These are phyloP conservation scores for Eciton burchellii DNA, from an alignment of 1,140 invertebrate species.

Conservation along the genomic window DNA sequence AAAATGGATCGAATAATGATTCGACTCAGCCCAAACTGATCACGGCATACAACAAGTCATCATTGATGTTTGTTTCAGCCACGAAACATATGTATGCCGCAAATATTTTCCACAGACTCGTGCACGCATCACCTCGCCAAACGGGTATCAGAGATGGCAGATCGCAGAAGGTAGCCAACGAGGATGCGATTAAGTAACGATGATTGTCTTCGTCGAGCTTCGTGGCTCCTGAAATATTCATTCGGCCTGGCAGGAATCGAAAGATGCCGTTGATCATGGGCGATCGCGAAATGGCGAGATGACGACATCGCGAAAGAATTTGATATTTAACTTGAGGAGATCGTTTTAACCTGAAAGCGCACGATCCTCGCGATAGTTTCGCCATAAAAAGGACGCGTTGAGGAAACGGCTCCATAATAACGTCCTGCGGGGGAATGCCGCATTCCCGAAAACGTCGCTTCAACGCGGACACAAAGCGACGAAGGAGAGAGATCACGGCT, in stretches of 20 bases:
- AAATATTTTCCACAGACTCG: neutral
- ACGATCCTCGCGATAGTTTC: neutral
- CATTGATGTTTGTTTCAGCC: neutral
- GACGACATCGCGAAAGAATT: neutral
- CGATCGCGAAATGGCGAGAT: neutral
- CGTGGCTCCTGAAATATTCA: no score
- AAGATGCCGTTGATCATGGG: neutral
- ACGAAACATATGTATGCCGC: neutral
- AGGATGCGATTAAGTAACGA: neutral
- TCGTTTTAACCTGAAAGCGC: neutral
- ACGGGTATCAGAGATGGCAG: neutral
- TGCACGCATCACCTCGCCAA: conserved; percentile 19
- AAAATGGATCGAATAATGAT: neutral
- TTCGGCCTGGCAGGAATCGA: neutral
- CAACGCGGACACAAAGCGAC: conserved; percentile 5
- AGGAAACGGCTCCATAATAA: neutral
- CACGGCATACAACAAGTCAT: neutral
- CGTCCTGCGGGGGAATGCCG: neutral
- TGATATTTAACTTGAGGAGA: neutral
- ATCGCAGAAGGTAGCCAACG: no score
- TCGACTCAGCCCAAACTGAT: neutral
- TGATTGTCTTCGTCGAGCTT: neutral
- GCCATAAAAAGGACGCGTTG: neutral
- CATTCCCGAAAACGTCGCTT: conserved; percentile 30
- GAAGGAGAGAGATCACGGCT: conserved; percentile 34